phyloP scores from a whole-genome alignment of 2,888 invertebrate genomes.

The Chrysolina americana region DNA sequence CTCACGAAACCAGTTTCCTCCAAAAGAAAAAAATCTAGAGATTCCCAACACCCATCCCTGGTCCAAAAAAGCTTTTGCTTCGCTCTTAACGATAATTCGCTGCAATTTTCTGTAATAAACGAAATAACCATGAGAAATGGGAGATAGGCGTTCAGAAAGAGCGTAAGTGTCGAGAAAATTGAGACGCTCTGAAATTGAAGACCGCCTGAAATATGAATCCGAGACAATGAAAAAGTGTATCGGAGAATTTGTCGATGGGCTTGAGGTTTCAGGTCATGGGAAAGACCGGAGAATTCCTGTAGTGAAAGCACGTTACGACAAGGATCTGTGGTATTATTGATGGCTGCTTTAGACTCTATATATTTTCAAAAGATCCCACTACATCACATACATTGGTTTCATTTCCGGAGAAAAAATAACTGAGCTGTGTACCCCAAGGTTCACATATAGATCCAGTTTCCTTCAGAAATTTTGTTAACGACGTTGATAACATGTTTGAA shows the following conservation, averaged over 20 bases:
- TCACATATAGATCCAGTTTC: too few species aligned
- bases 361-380: too few species aligned
- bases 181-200: conserved; percentile 55
- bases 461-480: too few species aligned
- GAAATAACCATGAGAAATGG: conserved; percentile 57
- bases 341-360: too few species aligned
- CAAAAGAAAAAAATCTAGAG: background rate
- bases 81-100: conserved; percentile 53
- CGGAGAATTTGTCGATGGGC: conserved; percentile 3
- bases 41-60: background rate
- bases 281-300: background rate
- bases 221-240: background rate
- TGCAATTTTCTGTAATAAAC: conserved; percentile 60
- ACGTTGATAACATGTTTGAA: too few species aligned
- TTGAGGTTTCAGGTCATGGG: conserved; percentile 10
- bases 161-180: conserved; percentile 61
- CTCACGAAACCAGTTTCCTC: background rate
- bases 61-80: conserved; percentile 24
- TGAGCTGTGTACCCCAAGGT: too few species aligned
- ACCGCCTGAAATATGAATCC: conserved; percentile 39
- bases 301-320: too few species aligned
- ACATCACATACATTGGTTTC: too few species aligned
- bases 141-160: conserved; percentile 39
- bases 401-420: too few species aligned
- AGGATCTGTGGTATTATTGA: too few species aligned